These are phyloP conservation scores for Polylopha cassiicola DNA, from an alignment of 2,888 invertebrate species.

Conservation along the genomic window DNA sequence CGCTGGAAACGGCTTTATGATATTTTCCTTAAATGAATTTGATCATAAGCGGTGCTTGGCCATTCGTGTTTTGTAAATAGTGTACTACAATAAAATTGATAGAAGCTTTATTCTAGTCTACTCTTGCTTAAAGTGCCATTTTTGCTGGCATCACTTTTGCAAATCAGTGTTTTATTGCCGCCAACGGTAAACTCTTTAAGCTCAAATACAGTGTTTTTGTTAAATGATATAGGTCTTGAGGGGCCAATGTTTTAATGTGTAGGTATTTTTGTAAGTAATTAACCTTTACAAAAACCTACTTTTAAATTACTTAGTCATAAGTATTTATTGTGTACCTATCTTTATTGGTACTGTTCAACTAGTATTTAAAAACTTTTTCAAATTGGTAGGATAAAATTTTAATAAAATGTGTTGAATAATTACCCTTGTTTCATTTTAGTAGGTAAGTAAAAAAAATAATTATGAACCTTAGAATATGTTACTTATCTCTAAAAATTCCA, in stretches of 20 bases:
- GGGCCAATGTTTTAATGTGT: slow-evolving; percentile 64
- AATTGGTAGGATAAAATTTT: slow-evolving; percentile 71
- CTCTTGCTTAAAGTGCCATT: slow-evolving; percentile 65
- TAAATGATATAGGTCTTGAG: slow-evolving; percentile 51
- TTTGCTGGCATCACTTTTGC: slow-evolving; percentile 48
- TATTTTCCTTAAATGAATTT: slow-evolving; percentile 33
- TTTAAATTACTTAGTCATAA: slow-evolving; percentile 61
- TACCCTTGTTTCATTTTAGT: slow-evolving; percentile 27
- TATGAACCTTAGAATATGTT: too few relatives aligned
- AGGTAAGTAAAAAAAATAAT: slow-evolving; percentile 16
- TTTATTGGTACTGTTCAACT: slow-evolving; percentile 49
- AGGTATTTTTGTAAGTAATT: slow-evolving; percentile 39
- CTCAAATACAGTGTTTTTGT: slow-evolving; percentile 42
- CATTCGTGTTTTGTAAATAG: slow-evolving; percentile 34
- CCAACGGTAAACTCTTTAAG: slow-evolving; percentile 38
- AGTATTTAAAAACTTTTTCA: slow-evolving; percentile 67
- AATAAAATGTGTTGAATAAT: slow-evolving; percentile 68
- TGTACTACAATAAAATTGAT: slow-evolving; percentile 58
- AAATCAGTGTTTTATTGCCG: slow-evolving; percentile 49
- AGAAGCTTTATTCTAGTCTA: slow-evolving; percentile 77
- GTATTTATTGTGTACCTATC: slow-evolving; percentile 72
- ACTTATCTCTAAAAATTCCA: too few relatives aligned
- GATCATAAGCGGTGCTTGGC: slow-evolving; percentile 53
- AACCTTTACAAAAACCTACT: slow-evolving; percentile 43
- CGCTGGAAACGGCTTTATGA: slow-evolving; percentile 81